Conservation (phyloP, 2,888 invertebrate species). For the Galerucella nymphaeae region DNA sequence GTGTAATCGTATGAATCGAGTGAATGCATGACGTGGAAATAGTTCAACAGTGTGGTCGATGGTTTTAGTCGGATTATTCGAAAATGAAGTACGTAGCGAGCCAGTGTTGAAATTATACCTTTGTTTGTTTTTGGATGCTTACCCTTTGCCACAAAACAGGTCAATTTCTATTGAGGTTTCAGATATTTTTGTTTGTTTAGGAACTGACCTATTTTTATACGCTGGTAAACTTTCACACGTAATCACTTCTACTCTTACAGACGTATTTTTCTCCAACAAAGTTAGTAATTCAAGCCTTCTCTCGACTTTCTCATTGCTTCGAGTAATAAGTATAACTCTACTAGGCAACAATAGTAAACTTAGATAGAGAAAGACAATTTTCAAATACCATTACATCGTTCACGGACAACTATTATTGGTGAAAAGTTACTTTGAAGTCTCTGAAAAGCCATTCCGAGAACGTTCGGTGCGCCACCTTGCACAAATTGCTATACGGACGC, state of each 20-base stretch:
- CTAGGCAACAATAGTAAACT: background rate
- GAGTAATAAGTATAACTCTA: background rate
- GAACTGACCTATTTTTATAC: no score
- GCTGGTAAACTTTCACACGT: background rate
- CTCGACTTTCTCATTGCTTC: background rate
- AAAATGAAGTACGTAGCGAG: slow-evolving; percentile 10
- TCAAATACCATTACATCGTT: slow-evolving; percentile 1
- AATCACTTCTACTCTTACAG: background rate
- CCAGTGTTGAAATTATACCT: slow-evolving; percentile 1
- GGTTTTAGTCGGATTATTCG: slow-evolving; percentile 12
- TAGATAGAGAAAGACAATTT: background rate
- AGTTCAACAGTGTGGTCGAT: slow-evolving; percentile 10
- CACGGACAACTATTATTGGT: slow-evolving; percentile 23
- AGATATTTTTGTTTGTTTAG: no score
- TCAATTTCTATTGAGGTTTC: background rate
- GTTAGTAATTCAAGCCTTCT: background rate
- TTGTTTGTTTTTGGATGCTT: background rate
- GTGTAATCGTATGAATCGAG: slow-evolving; percentile 17
- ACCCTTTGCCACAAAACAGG: slow-evolving; percentile 5
- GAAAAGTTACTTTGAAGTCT: slow-evolving; percentile 32
- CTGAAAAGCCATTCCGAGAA: slow-evolving; percentile 19
- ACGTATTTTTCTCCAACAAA: background rate
- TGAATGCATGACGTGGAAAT: slow-evolving; percentile 16
- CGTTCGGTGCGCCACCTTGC: slow-evolving; percentile 36
- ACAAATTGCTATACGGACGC: slow-evolving; percentile 26